Conservation (phyloP, 92 coral and sea anemone genomes). For the Paramuricea clavata region DNA sequence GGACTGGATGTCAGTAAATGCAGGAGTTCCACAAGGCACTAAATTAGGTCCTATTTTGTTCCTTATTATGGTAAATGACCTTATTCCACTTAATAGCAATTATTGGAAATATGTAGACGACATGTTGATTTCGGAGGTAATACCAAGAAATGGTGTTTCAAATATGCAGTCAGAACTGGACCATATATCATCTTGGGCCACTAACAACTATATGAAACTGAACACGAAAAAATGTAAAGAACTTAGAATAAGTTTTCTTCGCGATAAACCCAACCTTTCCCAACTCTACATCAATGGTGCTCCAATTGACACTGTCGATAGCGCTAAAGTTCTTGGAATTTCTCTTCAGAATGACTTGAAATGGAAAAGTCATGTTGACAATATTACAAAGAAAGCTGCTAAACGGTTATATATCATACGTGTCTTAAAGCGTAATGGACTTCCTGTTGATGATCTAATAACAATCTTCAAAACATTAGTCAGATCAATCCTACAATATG, state of each 20-base stretch:
- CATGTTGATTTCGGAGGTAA: conserved; percentile 48
- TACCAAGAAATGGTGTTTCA: conserved; percentile 32
- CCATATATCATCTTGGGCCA: conserved; percentile 52
- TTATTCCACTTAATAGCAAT: conserved; percentile 48
- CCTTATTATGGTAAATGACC: conserved; percentile 66
- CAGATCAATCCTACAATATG: conserved; percentile 29
- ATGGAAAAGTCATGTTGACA: conserved; percentile 4
- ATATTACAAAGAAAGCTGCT: conserved; percentile 24
- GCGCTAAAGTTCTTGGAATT: conserved; percentile 18
- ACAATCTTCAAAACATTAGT: conserved; percentile 25
- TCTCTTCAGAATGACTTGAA: conserved; percentile 1
- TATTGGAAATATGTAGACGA: conserved; percentile 66
- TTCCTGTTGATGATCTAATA: conserved; percentile 19
- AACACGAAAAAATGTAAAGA: conserved; percentile 63
- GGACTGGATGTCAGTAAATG: conserved; percentile 58
- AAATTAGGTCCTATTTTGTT: conserved; percentile 64
- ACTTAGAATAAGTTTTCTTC: conserved; percentile 47
- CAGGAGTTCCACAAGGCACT: conserved; percentile 59
- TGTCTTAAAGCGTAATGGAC: conserved; percentile 13
- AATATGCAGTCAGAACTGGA: conserved; percentile 44
- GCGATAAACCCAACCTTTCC: background rate
- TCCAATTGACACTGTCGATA: conserved; percentile 10
- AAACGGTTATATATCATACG: conserved; percentile 34
- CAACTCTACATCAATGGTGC: background rate
- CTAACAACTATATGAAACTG: conserved; percentile 57